Evolutionary conservation across 2,888 invertebrate genomes (phyloP), one percentile per base, ranked within the genome.

Genomic region (Aspidiotus rigidus): DNA sequence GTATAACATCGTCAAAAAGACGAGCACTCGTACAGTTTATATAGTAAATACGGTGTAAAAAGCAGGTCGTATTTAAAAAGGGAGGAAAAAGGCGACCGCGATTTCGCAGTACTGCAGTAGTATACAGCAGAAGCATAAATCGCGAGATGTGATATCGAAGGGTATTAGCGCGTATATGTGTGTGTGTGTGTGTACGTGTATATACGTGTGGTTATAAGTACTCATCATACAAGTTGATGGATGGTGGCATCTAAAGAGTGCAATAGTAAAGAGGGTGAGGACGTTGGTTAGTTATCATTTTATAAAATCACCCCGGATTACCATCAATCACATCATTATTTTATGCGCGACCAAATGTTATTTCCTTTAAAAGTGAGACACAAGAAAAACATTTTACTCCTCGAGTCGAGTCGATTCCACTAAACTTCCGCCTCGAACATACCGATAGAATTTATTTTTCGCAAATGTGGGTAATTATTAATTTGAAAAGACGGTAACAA

Each of bases 281-380:
- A 49, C 49, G 42, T 55, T 42, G 64, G 64, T 64, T 56, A 64
- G 64, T 64, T 64, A 64, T 64, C 64, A 64, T 64, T 64, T 64
- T 54, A 64, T 54, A 64, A 42, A 55, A 64, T 64, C 64, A 56
- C 64, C 53, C 28, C 53, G 53, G 64, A 64, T 64, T 64, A 64
- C 64, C 64, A 64, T 64, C 64, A 64, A 64, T 64, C 64, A 55
- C 64, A 56, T 64, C 64, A 64, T 64, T 64, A 64, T 64, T 64
- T 64, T 64, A 13, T n/a, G 17, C 17, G 28, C 40, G 60, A 42
- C 64, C 64, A 64, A 64, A 64, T 64, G 64, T 56, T 64, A 56
- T 64, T 39, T 40, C 39, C 39, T 64, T 56, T 55, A 56, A 3
- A 28, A 28, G 28, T 3, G 28, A 28, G 28, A 28, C 28, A 28